Evolutionary conservation across 2,797 vertebrate genomes (phyloP), one percentile per base, ranked within the genome.

Genomic region (Sylvilagus floridanus): DNA sequence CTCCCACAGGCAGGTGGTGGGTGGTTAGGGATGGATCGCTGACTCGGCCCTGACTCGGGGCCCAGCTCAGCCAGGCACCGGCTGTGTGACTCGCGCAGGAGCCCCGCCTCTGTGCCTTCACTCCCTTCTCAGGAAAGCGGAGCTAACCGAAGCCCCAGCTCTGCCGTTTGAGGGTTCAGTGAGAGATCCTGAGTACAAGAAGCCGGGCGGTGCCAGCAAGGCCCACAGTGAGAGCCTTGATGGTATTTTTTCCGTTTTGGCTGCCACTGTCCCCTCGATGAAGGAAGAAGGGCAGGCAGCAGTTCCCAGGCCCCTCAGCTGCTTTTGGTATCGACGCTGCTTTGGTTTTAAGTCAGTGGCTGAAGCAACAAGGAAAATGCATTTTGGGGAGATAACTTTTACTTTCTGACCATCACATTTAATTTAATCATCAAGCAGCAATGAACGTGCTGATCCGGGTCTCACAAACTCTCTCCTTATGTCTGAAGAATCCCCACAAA

Each of bases 361-460:
- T 16, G 30, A 22, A 71, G 69, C 73, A n/a, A 19, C 47, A 37
- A 60, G 65, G 62, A 69, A 28, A 62, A 52, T 28, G 21, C 4
- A 6, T 65, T 50, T 24, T 26, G 9, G 19, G 30, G 32, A 77
- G 84, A 87, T 65, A 7, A 37, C 73, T 88, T 88, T 42, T n/a
- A 75, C 62, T 88, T 95, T 65, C 88, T 82, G 95, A 91, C 63
- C 63, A 83, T 91, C 75, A 78, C 68, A 69, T 52, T 69, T 82
- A 84, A 86, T 90, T 91, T 90, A 95, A 96, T 96, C 84, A 71
- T 37, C 50, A 7, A 62, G 35, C 72, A 50, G 28, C 37, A 65
- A 90, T 93, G 95, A 78, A 84, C 57, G 16, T 32, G 50, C 76
- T 88, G 87, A 76, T 90, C 50, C 42, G n/a, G 30, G 57, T 71